Conservation (phyloP, 2,797 vertebrate genomes). For the Periparus ater region DNA sequence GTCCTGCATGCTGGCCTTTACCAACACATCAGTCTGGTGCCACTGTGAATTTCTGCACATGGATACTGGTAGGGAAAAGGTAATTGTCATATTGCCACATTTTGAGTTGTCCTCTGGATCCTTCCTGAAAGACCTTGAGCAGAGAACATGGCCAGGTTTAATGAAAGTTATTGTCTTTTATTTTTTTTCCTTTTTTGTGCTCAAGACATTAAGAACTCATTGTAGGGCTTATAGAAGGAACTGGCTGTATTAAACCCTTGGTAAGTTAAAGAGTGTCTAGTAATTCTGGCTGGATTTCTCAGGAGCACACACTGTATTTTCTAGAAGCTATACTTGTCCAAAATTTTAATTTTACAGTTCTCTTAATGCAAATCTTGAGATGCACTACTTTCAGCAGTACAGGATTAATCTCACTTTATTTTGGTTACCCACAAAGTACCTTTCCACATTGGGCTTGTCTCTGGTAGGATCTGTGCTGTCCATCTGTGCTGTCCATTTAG, state of each 20-base stretch:
- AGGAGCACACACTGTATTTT: not conserved
- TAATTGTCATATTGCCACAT: not conserved
- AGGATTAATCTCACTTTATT: not conserved
- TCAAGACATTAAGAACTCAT: not conserved
- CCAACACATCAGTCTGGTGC: not conserved
- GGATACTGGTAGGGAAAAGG: not conserved
- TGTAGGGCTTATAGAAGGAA: not conserved
- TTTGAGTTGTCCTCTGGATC: not conserved
- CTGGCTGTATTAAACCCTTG: not conserved
- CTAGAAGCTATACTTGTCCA: not conserved
- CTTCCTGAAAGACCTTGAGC: not conserved
- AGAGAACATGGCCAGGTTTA: not conserved
- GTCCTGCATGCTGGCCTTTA: not conserved
- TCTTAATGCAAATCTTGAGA: not conserved
- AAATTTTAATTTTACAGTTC: not conserved
- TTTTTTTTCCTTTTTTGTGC: not conserved
- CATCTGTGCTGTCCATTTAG: not conserved
- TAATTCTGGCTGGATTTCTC: not conserved
- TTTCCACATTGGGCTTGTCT: not conserved
- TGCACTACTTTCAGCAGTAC: not conserved
- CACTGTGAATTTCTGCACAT: not conserved
- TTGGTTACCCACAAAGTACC: not conserved
- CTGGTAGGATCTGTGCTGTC: not conserved
- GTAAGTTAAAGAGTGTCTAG: not conserved
- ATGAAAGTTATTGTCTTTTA: not conserved